Percentiles rank a stretch among this genome's conserved stretches.
phyloP scores from a whole-genome alignment of 2,113 vertebrate species.

The Sialia sialis region DNA sequence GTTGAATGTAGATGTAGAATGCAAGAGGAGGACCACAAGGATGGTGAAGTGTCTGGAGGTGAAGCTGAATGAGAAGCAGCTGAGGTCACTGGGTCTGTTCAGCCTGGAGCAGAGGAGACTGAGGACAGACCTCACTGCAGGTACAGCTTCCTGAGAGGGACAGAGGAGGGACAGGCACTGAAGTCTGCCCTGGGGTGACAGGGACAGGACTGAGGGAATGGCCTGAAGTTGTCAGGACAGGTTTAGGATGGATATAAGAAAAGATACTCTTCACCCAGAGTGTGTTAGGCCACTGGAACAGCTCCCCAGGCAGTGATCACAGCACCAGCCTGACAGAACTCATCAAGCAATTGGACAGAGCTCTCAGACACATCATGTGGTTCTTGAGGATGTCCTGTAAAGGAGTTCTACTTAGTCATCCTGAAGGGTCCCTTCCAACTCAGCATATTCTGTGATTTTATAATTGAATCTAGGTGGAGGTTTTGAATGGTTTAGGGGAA shows the following conservation, averaged over 20 bases:
- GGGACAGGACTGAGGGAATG: accelerated
- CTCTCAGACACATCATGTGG: neutral
- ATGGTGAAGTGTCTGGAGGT: neutral
- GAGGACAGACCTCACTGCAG: neutral
- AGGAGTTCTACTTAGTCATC: neutral
- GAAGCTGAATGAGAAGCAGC: accelerated
- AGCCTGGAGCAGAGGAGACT: neutral
- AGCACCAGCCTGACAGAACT: neutral
- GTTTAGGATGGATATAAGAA: accelerated
- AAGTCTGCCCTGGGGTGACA: neutral
- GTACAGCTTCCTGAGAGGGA: accelerated
- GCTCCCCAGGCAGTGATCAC: neutral
- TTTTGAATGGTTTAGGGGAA: neutral
- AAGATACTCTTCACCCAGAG: neutral
- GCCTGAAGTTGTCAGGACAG: neutral
- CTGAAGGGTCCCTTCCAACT: neutral
- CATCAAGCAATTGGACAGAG: accelerated
- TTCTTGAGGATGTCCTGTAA: neutral
- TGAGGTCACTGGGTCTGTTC: neutral
- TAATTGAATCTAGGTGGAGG: neutral
- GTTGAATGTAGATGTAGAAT: neutral
- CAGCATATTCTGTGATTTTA: neutral
- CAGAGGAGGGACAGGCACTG: neutral
- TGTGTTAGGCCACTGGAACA: neutral
- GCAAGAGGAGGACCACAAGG: neutral